Evolutionary conservation across 2,797 vertebrate genomes (phyloP).

Genomic region (Diceros bicornis): DNA sequence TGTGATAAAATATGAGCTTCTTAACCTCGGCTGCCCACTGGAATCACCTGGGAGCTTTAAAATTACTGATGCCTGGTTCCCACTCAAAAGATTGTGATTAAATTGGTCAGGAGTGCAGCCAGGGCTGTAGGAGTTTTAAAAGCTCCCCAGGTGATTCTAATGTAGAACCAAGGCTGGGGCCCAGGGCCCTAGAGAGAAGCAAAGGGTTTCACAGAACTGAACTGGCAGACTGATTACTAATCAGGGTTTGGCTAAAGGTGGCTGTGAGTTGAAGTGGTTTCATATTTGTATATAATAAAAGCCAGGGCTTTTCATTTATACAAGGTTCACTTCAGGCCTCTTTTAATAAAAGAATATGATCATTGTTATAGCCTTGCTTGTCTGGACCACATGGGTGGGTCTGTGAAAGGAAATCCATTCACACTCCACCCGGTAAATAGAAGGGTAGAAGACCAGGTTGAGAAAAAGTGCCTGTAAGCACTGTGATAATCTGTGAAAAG

Average conservation of each 20-base stretch:
- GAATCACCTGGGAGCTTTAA: conserved; percentile 2
- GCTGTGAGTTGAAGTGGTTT: conserved; percentile 35
- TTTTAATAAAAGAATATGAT: conserved; percentile 57
- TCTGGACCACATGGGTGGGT: conserved; percentile 42
- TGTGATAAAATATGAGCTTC: neutral
- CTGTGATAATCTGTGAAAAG: neutral
- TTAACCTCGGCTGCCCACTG: neutral
- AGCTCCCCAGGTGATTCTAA: neutral
- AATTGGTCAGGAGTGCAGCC: neutral
- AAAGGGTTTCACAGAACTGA: neutral
- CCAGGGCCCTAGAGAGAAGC: neutral
- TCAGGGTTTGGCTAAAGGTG: conserved; percentile 9
- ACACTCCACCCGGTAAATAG: conserved; percentile 1
- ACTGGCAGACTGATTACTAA: neutral
- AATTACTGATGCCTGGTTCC: neutral
- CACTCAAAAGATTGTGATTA: neutral
- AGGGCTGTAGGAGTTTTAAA: neutral
- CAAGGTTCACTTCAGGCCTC: conserved; percentile 54
- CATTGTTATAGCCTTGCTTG: neutral
- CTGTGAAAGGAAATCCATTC: conserved; percentile 69
- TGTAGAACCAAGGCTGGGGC: neutral
- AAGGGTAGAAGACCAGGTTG: conserved; percentile 32
- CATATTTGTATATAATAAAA: conserved; percentile 51
- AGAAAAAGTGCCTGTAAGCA: neutral
- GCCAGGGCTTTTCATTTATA: conserved; percentile 21